A percentile compares a stretch with the other conserved stretches of the same genome.
Evolutionary conservation across 2,888 invertebrate species (phyloP).

Genomic region (Halictus quadricinctus): DNA sequence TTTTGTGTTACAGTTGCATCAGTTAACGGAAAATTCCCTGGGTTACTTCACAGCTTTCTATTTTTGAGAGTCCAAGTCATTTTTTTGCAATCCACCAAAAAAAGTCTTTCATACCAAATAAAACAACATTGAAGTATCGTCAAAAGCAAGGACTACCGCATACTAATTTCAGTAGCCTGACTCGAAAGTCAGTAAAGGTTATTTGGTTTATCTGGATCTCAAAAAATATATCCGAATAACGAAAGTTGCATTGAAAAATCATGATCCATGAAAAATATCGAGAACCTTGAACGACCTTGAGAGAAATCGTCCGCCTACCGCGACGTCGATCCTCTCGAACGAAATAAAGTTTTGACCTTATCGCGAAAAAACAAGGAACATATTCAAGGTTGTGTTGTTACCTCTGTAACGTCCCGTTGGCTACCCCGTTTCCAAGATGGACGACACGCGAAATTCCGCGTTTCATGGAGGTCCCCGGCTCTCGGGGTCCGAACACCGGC

Average conservation of each 20-base stretch:
- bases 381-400: neutral
- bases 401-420: neutral
- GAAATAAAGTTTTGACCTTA: neutral
- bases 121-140: too few species aligned
- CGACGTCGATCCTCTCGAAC: neutral
- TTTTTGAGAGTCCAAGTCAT: too few species aligned
- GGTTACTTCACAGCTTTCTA: too few species aligned
- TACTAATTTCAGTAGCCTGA: too few species aligned
- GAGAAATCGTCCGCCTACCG: neutral
- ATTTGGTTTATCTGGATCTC: too few species aligned
- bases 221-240: neutral
- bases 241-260: neutral
- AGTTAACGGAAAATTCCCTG: too few species aligned
- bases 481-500: slow-evolving; percentile 28
- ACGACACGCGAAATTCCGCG: slow-evolving; percentile 47
- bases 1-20: too few species aligned
- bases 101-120: too few species aligned
- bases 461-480: slow-evolving; percentile 29
- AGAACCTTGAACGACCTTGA: neutral
- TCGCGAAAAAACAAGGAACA: neutral
- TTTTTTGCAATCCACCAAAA: too few species aligned
- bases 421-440: slow-evolving; percentile 31
- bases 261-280: neutral
- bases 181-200: too few species aligned
- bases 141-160: too few species aligned